Evolutionary conservation across 2,888 invertebrate genomes (phyloP).

Genomic region (Cyclophora punctaria): DNA sequence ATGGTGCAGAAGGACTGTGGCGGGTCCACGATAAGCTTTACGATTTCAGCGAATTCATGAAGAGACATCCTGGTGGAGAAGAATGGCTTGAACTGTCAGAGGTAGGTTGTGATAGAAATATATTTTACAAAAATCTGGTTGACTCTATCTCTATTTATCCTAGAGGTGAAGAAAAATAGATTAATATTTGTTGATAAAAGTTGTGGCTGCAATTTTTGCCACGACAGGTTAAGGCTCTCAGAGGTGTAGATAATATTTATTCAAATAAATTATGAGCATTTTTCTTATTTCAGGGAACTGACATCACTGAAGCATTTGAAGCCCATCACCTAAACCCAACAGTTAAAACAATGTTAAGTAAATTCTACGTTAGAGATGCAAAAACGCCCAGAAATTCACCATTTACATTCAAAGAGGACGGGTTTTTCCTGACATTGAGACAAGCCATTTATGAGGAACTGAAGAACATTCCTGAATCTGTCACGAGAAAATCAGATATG

Average conservation of each 20-base stretch:
- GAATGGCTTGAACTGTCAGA: conserved; percentile 83
- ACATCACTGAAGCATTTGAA: conserved; percentile 79
- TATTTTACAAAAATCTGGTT: no score
- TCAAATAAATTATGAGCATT: no score
- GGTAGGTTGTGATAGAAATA: no score
- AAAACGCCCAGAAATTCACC: conserved; percentile 79
- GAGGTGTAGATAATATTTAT: no score
- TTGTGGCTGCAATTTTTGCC: no score
- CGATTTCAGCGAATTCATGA: conserved; percentile 86
- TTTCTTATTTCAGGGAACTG: conserved; percentile 61
- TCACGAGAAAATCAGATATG: conserved; percentile 27
- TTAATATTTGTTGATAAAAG: no score
- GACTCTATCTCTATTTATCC: no score
- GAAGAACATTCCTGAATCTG: conserved; percentile 60
- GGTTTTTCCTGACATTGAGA: conserved; percentile 84
- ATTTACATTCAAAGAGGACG: conserved; percentile 82
- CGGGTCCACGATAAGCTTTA: conserved; percentile 85
- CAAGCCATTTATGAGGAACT: conserved; percentile 69
- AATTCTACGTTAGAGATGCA: conserved; percentile 80
- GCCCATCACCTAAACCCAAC: conserved; percentile 67
- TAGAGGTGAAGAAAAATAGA: no score
- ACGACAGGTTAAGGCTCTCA: no score
- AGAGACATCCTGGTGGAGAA: conserved; percentile 88
- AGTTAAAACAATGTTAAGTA: conserved; percentile 76
- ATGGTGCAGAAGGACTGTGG: conserved; percentile 87